Base-by-base conservation (phyloP, 2,888 invertebrate species). In the Idaea aversata region DNA sequence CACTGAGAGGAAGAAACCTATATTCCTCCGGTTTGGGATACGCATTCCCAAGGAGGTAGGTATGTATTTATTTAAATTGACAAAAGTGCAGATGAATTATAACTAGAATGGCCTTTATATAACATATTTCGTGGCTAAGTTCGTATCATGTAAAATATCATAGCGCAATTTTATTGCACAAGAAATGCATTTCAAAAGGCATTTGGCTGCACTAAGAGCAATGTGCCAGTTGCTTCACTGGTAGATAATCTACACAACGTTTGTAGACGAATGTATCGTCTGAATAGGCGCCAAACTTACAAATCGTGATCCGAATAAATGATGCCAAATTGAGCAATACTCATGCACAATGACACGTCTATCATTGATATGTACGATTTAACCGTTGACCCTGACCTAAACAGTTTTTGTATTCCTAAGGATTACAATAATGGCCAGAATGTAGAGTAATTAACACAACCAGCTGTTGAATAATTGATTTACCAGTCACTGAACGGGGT, bases 301-400 rank as follows among this genome's bases (percentile, higher is more conserved):
- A 47, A 70, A 68, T 77, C 81, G 80, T 81, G 85, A 76, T 76
- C 75, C 78, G 84, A 86, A 88, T 87, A 83, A 47, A 79, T 80
- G 74, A 83, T 82, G 79, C 76, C 79, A 77, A 47, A 81, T 87
- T 86, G 78, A 75, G 85, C 80, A 86, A 87, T 76, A 74, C 77
- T 72, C 75, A 76, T 70, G 70, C 77, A 73, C 75, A 72, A 78
- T 74, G 72, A 64, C 65, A 65, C 70, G 70, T 69, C 62, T 66
- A 74, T 71, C 73, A 74, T 74, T 79, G 76, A 73, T 76, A 78
- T 72, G 75, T 74, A 67, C 75, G 65, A 75, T 74, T 74, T 66
- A 72, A 72, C 66, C 66, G 61, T 65, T 69, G 75, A 74, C 82
- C 82, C 75, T 84, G 83, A 78, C 82, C 79, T 76, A 71, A 77